A percentile compares a stretch with the other conserved stretches of the same genome.
These are phyloP conservation scores for Lycocerus yunnanus DNA, from an alignment of 2,888 invertebrate species.

Conservation along the genomic window DNA sequence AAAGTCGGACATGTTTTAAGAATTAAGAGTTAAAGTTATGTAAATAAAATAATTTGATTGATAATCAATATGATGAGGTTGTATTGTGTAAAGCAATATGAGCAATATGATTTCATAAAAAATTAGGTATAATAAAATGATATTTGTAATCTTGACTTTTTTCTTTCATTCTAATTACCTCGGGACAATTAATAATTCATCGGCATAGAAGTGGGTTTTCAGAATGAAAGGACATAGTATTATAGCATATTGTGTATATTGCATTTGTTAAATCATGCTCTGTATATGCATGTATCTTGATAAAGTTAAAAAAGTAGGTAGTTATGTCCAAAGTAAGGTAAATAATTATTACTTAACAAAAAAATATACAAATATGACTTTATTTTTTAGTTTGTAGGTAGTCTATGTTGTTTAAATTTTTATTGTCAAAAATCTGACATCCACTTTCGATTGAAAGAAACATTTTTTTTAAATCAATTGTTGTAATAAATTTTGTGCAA, in stretches of 20 bases:
- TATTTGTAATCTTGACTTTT: slow-evolving; percentile 38
- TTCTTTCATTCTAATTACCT: slow-evolving; percentile 17
- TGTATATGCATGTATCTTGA: slow-evolving; percentile 54
- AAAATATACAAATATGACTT: not conserved
- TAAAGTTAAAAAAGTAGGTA: slow-evolving; percentile 48
- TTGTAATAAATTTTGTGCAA: not conserved
- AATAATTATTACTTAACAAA: slow-evolving; percentile 27
- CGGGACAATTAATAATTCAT: not conserved
- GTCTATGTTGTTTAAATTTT: slow-evolving; percentile 45
- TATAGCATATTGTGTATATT: slow-evolving; percentile 42
- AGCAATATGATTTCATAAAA: slow-evolving; percentile 50
- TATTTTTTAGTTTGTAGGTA: slow-evolving; percentile 46
- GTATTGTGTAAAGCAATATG: slow-evolving; percentile 50
- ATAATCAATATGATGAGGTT: slow-evolving; percentile 51
- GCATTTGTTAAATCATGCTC: slow-evolving; percentile 53
- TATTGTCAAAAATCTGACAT: slow-evolving; percentile 16
- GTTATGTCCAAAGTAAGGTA: slow-evolving; percentile 52
- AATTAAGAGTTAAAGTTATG: slow-evolving; percentile 39
- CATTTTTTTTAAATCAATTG: not conserved
- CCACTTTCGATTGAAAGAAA: not conserved
- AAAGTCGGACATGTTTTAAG: slow-evolving; percentile 32
- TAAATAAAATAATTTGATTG: slow-evolving; percentile 46
- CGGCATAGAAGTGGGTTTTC: not conserved
- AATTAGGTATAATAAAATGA: slow-evolving; percentile 41
- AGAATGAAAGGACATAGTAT: slow-evolving; percentile 30